Conservation (phyloP, 1,140 invertebrate genomes). For the Lethrus apterus region DNA sequence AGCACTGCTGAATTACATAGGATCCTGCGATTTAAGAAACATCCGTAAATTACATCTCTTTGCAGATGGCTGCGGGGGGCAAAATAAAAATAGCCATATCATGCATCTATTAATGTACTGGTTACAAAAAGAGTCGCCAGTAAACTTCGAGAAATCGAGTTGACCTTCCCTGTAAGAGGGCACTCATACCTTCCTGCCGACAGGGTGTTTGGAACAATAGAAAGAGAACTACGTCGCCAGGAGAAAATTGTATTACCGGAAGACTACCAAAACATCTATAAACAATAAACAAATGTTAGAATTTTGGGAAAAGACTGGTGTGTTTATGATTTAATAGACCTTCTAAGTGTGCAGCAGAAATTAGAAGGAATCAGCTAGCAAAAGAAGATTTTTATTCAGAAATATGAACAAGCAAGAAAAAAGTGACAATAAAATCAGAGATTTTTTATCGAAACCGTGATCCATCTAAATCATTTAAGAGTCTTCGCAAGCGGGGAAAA, state of each 20-base stretch:
- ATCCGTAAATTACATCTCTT: constrained; percentile 21
- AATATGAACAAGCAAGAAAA: no score
- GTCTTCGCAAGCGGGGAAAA: no score
- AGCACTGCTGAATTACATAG: constrained; percentile 19
- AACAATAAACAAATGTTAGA: no score
- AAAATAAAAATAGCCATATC: constrained; percentile 29
- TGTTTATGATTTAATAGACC: no score
- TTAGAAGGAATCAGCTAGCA: no score
- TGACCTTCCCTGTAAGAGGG: constrained; percentile 28
- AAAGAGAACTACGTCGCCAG: constrained; percentile 12
- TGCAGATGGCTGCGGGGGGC: constrained; percentile 29
- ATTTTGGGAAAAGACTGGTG: no score
- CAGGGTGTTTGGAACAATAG: constrained; percentile 13
- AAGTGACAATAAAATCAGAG: no score
- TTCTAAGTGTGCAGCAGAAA: no score
- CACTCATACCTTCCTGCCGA: constrained; percentile 23
- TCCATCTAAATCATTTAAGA: no score
- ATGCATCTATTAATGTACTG: constrained; percentile 21
- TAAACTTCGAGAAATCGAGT: constrained; percentile 21
- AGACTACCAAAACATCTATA: no score
- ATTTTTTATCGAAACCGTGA: no score
- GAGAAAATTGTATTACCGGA: constrained; percentile 13
- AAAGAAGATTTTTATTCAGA: no score
- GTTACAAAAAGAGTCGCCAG: constrained; percentile 18
- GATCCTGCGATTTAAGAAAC: constrained; percentile 7